Percentiles rank a stretch among this genome's conserved stretches.
Conservation (phyloP, 2,888 invertebrate species). For the Fabriciana adippe region DNA sequence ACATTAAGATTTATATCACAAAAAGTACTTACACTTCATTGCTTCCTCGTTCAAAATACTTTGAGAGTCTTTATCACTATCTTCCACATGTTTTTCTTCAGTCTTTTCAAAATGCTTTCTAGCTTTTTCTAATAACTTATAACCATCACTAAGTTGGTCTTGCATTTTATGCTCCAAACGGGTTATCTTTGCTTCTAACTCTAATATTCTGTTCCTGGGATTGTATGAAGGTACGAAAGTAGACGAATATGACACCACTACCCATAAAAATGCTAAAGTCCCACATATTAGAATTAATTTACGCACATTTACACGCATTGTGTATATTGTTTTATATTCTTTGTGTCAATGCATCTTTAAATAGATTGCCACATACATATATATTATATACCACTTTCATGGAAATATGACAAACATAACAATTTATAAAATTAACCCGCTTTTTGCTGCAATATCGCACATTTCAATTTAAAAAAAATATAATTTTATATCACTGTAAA, state of each 20-base stretch:
- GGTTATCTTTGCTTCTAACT: conserved; percentile 56
- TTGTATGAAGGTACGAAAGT: conserved; percentile 49
- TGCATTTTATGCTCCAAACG: conserved; percentile 56
- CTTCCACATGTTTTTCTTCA: conserved; percentile 37
- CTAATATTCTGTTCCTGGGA: conserved; percentile 42
- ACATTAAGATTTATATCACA: conserved; percentile 1
- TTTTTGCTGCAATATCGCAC: conserved; percentile 1
- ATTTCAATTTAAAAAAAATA: neutral
- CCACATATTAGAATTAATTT: conserved; percentile 55
- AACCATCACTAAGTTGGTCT: conserved; percentile 58
- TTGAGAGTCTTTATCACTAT: conserved; percentile 25
- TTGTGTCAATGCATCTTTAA: conserved; percentile 20
- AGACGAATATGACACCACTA: conserved; percentile 59
- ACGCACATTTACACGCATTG: conserved; percentile 70
- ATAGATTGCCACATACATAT: neutral
- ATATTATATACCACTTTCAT: conserved; percentile 3
- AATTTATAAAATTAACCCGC: conserved; percentile 6
- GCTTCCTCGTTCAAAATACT: conserved; percentile 37
- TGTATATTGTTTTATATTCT: conserved; percentile 37
- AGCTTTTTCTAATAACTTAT: conserved; percentile 54
- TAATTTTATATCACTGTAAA: conserved; percentile 7
- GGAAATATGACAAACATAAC: conserved; percentile 8
- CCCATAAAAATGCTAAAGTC: conserved; percentile 56
- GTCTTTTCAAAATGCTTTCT: conserved; percentile 52
- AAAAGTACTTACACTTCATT: conserved; percentile 44